Percentiles rank a stretch among this genome's conserved stretches.
phyloP scores from a whole-genome alignment of 2,113 vertebrate species.

The Cavia porcellus region DNA sequence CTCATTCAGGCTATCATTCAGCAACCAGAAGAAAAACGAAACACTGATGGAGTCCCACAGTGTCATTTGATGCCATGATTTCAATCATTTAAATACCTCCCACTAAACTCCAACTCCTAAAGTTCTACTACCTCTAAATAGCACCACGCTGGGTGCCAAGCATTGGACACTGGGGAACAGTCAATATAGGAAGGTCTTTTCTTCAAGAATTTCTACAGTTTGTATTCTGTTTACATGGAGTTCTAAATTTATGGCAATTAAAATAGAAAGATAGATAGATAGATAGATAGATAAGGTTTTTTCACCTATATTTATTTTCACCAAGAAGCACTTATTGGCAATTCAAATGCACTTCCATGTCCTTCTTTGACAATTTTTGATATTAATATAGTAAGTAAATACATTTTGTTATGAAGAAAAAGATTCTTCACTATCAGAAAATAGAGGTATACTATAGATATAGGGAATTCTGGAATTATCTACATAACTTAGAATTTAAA shows the following conservation, averaged over 20 bases:
- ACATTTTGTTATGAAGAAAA: not conserved
- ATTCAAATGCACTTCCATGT: not conserved
- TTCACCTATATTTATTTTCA: not conserved
- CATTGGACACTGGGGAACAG: not conserved
- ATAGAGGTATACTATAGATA: not conserved
- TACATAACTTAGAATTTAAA: not conserved
- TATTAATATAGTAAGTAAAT: not conserved
- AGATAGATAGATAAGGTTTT: too few species aligned
- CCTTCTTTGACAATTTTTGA: not conserved
- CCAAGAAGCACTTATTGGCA: not conserved
- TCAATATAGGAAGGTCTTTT: not conserved
- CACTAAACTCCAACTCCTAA: not conserved
- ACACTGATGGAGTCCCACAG: not conserved
- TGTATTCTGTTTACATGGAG: not conserved
- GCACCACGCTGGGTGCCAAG: too few species aligned
- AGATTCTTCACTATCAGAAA: not conserved
- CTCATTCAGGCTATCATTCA: not conserved
- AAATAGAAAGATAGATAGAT: not conserved
- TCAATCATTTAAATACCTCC: not conserved
- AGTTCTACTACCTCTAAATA: not conserved
- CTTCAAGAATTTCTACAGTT: not conserved
- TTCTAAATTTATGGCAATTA: not conserved
- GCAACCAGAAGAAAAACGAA: not conserved
- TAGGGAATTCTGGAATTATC: not conserved
- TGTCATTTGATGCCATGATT: accelerated